phyloP scores from a whole-genome alignment of 2,888 invertebrate genomes.

The Amphipyra tragopoginis region DNA sequence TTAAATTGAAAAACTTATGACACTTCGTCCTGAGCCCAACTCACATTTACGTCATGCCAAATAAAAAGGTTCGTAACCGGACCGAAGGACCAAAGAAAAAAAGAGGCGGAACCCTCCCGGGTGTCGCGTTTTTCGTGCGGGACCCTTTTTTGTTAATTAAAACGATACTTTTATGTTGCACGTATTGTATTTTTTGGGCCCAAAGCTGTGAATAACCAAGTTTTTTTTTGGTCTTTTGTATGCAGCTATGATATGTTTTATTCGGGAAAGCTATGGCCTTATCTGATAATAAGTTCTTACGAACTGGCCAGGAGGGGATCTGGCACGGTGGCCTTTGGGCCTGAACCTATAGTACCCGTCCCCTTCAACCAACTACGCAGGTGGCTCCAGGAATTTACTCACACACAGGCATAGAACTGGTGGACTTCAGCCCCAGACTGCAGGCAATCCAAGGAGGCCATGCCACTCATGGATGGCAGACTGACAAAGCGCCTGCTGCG shows the following conservation, averaged over 20 bases:
- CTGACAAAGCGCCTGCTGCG: too few relatives aligned
- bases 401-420: too few relatives aligned
- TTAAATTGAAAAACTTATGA: conserved; percentile 46
- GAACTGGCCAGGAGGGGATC: too few relatives aligned
- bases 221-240: conserved; percentile 24
- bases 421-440: too few relatives aligned
- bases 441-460: too few relatives aligned
- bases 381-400: too few relatives aligned
- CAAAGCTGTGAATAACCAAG: conserved; percentile 26
- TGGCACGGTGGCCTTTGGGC: too few relatives aligned
- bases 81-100: conserved; percentile 46
- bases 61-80: conserved; percentile 50
- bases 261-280: background rate
- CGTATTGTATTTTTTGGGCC: conserved; percentile 43
- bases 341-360: too few relatives aligned
- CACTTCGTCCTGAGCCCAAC: conserved; percentile 30
- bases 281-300: too few relatives aligned
- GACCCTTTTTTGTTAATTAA: conserved; percentile 44
- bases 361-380: too few relatives aligned
- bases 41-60: conserved; percentile 51
- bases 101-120: conserved; percentile 36
- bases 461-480: too few relatives aligned
- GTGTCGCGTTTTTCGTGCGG: conserved; percentile 26
- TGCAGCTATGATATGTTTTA: conserved; percentile 7
- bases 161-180: conserved; percentile 40